phyloP scores from a whole-genome alignment of 2,797 vertebrate species.

The Lemur catta region DNA sequence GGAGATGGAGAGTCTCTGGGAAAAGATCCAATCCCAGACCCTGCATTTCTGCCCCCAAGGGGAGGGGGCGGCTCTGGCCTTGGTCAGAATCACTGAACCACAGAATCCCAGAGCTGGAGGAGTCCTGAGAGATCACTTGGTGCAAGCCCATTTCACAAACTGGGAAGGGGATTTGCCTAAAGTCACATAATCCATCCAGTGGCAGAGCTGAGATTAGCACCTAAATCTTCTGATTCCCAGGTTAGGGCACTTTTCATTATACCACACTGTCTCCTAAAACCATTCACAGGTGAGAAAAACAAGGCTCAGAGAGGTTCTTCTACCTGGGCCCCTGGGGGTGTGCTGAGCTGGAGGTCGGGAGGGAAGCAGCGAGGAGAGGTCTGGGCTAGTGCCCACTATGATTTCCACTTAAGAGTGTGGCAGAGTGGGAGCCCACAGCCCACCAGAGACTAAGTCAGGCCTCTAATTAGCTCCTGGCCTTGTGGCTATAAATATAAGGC shows the following conservation, averaged over 20 bases:
- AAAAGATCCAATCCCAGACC: slow-evolving; percentile 8
- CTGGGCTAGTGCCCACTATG: not conserved
- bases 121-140: slow-evolving; percentile 51
- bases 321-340: not conserved
- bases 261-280: not conserved
- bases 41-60: slow-evolving; percentile 68
- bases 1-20: slow-evolving; percentile 34
- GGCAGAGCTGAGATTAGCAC: slow-evolving; percentile 56
- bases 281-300: not conserved
- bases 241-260: not conserved
- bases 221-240: slow-evolving; percentile 20
- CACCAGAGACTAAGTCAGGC: not conserved
- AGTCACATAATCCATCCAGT: slow-evolving; percentile 38
- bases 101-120: slow-evolving; percentile 64
- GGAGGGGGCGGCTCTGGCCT: slow-evolving; percentile 67
- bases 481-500: not conserved
- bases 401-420: not conserved
- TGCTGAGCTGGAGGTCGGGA: not conserved
- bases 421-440: not conserved
- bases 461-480: not conserved
- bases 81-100: slow-evolving; percentile 75
- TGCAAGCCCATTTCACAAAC: slow-evolving; percentile 52
- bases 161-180: slow-evolving; percentile 45
- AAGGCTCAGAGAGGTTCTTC: slow-evolving; percentile 37
- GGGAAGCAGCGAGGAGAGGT: not conserved